phyloP scores from a whole-genome alignment of 2,113 vertebrate species.

The Nothoprocta perdicaria region DNA sequence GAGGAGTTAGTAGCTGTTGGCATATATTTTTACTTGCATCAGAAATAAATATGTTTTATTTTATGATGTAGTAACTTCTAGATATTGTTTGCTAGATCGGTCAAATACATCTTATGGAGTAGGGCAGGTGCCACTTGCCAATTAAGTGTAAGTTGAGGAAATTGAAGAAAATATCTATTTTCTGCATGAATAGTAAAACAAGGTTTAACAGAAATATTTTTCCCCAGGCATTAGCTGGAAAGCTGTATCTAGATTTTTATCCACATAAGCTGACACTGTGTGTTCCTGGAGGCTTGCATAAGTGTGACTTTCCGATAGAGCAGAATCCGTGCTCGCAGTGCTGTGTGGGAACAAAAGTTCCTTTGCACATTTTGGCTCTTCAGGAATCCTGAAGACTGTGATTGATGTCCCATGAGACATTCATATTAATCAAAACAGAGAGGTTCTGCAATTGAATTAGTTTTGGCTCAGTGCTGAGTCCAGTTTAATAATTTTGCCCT shows the following conservation, averaged over 20 bases:
- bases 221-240: background rate
- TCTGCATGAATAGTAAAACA: background rate
- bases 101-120: background rate
- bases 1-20: background rate
- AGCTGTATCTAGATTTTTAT: background rate
- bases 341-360: background rate
- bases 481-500: slow-evolving; percentile 11
- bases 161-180: background rate
- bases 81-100: background rate
- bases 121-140: background rate
- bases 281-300: background rate
- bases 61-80: background rate
- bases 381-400: background rate
- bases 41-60: background rate
- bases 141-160: background rate
- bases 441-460: slow-evolving; percentile 4
- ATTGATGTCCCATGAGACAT: background rate
- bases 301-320: rapidly evolving
- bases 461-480: background rate
- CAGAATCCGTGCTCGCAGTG: background rate
- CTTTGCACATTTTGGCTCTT: background rate
- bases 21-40: background rate
- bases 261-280: background rate
- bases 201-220: background rate
- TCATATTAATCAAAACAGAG: slow-evolving; percentile 17